phyloP scores from a whole-genome alignment of 2,888 invertebrate species.

The Clanis bilineata region DNA sequence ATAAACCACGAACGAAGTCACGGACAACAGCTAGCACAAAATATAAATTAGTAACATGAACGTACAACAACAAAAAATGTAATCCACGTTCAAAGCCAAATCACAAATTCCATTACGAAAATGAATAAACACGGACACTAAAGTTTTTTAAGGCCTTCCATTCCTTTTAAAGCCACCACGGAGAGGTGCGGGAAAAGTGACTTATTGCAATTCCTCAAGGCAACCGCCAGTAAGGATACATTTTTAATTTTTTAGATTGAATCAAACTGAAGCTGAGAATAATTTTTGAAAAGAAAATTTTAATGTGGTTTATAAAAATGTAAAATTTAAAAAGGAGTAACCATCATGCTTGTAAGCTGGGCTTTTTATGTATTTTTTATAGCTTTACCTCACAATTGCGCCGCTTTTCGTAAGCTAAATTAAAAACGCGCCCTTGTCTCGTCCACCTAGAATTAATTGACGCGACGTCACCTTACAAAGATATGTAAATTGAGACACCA shows the following conservation, averaged over 20 bases:
- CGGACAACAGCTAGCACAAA: too few relatives aligned
- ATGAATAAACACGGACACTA: slow-evolving; percentile 49
- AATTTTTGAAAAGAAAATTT: background rate
- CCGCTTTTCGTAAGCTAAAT: background rate
- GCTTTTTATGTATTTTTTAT: background rate
- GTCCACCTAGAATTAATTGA: slow-evolving; percentile 36
- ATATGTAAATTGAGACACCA: slow-evolving; percentile 48
- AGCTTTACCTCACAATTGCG: background rate
- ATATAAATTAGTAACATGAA: background rate
- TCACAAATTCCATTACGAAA: slow-evolving; percentile 54
- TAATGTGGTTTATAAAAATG: slow-evolving; percentile 2
- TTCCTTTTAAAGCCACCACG: slow-evolving; percentile 38
- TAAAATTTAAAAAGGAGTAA: background rate
- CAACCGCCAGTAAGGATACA: slow-evolving; percentile 18
- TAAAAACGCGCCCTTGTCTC: background rate
- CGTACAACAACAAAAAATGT: background rate
- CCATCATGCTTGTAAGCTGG: background rate
- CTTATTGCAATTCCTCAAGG: slow-evolving; percentile 35
- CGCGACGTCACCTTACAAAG: slow-evolving; percentile 35
- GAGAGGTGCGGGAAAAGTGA: slow-evolving; percentile 23
- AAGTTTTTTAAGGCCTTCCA: slow-evolving; percentile 37
- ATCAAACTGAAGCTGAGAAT: background rate
- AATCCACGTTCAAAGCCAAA: slow-evolving; percentile 20
- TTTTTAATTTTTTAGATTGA: slow-evolving; percentile 18
- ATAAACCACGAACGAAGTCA: too few relatives aligned